Conservation (phyloP, 2,888 invertebrate genomes). For the Rotaria magnacalcarata region DNA sequence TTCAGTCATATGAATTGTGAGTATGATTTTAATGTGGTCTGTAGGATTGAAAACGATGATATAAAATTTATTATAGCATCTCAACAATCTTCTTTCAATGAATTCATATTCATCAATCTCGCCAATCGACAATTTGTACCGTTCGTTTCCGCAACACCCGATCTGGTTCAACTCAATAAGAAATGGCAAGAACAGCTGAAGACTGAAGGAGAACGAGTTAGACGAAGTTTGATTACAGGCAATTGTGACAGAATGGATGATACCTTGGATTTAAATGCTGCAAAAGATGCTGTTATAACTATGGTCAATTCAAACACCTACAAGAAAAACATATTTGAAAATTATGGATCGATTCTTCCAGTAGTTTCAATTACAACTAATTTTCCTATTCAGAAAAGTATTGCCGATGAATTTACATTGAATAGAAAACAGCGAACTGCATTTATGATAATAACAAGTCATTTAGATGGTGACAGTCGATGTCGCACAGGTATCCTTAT, state of each 20-base stretch:
- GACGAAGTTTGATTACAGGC: not conserved
- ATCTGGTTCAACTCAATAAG: not conserved
- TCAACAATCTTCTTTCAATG: not conserved
- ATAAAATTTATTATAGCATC: no score
- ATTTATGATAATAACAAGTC: not conserved
- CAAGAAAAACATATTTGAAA: no score
- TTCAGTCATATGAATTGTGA: not conserved
- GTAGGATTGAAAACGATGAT: no score
- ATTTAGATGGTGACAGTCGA: not conserved
- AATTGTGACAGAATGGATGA: not conserved
- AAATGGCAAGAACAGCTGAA: slow-evolving; percentile 11
- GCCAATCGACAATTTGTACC: not conserved
- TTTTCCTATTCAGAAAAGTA: no score
- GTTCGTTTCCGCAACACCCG: not conserved
- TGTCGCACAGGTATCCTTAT: not conserved
- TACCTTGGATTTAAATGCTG: no score
- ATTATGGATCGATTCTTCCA: no score
- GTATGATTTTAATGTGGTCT: no score
- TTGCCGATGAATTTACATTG: not conserved
- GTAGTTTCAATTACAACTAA: not conserved
- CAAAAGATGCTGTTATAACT: no score
- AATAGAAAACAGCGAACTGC: not conserved
- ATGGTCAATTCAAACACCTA: no score
- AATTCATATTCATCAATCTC: not conserved
- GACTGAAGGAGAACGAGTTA: not conserved